Percentiles rank a stretch among this genome's conserved stretches.
Conservation (phyloP, 2,113 vertebrate species). For the Rhinolophus sinicus region DNA sequence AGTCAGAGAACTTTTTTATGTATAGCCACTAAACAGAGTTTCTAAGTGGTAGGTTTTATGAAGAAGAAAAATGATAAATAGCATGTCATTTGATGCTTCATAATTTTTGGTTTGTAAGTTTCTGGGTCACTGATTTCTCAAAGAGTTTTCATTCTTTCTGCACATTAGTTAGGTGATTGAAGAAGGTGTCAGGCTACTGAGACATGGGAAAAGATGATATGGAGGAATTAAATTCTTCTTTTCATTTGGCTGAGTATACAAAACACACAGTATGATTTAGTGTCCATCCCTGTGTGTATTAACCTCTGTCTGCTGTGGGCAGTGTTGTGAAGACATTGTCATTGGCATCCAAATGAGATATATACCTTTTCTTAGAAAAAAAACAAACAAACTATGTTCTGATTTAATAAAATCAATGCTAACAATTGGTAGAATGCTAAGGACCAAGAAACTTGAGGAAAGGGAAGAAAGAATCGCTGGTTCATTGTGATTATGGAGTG, state of each 20-base stretch:
- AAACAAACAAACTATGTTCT: background rate
- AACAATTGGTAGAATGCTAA: background rate
- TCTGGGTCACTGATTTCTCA: conserved; percentile 74
- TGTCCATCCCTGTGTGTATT: background rate
- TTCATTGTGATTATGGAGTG: background rate
- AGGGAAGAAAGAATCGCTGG: background rate
- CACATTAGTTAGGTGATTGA: conserved; percentile 74
- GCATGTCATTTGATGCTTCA: conserved; percentile 71
- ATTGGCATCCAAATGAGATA: background rate
- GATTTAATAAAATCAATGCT: background rate
- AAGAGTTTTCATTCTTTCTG: conserved; percentile 75
- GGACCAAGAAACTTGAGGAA: background rate
- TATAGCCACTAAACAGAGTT: conserved; percentile 35
- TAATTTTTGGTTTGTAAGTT: conserved; percentile 79
- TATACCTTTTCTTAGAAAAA: too few relatives aligned
- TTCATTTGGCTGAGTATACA: conserved; percentile 68
- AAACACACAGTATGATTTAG: conserved; percentile 14
- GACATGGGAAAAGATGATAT: conserved; percentile 62
- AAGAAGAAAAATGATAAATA: conserved; percentile 74
- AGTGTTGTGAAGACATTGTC: background rate
- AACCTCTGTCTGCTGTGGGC: conserved; percentile 5
- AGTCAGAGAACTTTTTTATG: background rate
- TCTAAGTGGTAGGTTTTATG: conserved; percentile 62
- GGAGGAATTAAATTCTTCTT: conserved; percentile 63
- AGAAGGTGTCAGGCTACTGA: conserved; percentile 67